Percentiles rank a stretch among this genome's conserved stretches.
These are phyloP conservation scores for Phalacrocorax brasilianus DNA, from an alignment of 2,113 vertebrate genomes.

Conservation along the genomic window DNA sequence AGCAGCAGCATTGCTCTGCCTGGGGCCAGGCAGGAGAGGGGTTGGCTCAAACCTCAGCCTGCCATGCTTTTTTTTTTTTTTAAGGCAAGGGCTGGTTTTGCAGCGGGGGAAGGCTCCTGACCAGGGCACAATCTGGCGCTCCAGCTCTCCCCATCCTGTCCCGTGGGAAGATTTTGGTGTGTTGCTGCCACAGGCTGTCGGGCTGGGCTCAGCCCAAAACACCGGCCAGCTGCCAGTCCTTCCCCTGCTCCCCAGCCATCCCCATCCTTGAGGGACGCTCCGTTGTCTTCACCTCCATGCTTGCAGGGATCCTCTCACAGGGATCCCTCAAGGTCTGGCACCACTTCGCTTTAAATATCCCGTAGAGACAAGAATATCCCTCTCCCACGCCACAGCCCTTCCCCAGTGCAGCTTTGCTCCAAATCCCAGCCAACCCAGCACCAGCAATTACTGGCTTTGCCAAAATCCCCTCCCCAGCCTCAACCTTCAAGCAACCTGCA, in stretches of 20 bases:
- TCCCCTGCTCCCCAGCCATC: not conserved
- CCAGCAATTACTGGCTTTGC: not conserved
- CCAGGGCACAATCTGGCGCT: rapidly evolving
- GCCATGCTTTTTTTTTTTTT: not conserved
- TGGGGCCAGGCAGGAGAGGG: rapidly evolving
- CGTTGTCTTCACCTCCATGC: not conserved
- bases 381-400: slow-evolving; percentile 29
- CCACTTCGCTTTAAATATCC: not conserved
- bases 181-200: not conserved
- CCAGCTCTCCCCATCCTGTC: rapidly evolving
- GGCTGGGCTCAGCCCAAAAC: not conserved
- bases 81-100: not conserved
- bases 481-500: slow-evolving; percentile 19
- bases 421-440: slow-evolving; percentile 4
- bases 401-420: slow-evolving; percentile 41
- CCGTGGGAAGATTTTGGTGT: rapidly evolving
- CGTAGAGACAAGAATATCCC: not conserved
- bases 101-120: not conserved
- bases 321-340: not conserved
- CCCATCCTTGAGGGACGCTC: not conserved
- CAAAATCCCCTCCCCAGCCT: slow-evolving; percentile 21
- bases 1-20: not conserved
- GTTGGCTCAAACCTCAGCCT: not conserved
- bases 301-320: not conserved
- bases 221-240: not conserved